Conservation (phyloP, 2,888 invertebrate species). For the Unio pictorum region DNA sequence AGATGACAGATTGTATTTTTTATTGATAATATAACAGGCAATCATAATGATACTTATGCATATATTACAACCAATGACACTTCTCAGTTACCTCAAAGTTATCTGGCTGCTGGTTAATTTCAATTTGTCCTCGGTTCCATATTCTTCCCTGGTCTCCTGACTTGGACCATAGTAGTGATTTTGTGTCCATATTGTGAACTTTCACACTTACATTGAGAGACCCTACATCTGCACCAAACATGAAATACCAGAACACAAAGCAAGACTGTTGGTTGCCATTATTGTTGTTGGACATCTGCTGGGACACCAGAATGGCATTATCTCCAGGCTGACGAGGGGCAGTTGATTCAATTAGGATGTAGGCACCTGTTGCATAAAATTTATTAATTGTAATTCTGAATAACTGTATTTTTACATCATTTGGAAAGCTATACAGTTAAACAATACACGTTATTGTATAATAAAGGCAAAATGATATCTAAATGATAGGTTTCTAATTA, state of each 20-base stretch:
- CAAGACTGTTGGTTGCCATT: constrained; percentile 39
- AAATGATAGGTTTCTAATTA: too few species aligned
- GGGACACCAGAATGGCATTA: constrained; percentile 48
- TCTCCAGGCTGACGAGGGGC: constrained; percentile 46
- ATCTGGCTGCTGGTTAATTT: constrained; percentile 32
- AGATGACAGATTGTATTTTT: too few species aligned
- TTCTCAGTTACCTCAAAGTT: constrained; percentile 44
- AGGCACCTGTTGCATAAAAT: constrained; percentile 44
- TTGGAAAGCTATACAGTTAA: too few species aligned
- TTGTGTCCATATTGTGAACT: constrained; percentile 10
- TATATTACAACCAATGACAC: neutral
- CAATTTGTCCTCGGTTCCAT: constrained; percentile 53
- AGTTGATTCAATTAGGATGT: constrained; percentile 58
- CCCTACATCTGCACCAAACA: constrained; percentile 59
- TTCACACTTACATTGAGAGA: constrained; percentile 50
- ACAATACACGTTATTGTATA: too few species aligned
- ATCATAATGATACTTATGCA: too few species aligned
- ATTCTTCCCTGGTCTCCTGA: constrained; percentile 49
- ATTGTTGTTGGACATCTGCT: constrained; percentile 35
- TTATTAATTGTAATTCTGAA: too few species aligned
- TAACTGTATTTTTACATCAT: too few species aligned
- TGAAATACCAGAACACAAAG: constrained; percentile 65
- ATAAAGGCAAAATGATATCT: too few species aligned
- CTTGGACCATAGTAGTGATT: constrained; percentile 29
- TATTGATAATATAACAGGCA: too few species aligned